Evolutionary conservation across 1,140 invertebrate species (phyloP).

Genomic region (Trinorchestia longiramus): DNA sequence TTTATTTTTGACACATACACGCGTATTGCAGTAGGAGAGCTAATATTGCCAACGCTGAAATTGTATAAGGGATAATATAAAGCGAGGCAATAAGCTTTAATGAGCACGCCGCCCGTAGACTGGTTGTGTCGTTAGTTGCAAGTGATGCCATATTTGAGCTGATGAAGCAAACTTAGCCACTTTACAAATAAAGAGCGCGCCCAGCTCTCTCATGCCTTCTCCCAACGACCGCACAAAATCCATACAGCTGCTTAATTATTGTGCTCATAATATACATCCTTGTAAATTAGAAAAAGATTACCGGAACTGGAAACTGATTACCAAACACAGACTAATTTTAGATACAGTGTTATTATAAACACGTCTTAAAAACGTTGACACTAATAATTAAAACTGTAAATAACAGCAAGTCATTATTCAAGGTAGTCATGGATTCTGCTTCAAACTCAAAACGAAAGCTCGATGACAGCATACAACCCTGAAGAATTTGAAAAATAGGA

Average conservation of each 20-base stretch:
- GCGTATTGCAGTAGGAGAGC: neutral
- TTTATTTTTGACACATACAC: neutral
- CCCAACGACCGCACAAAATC: neutral
- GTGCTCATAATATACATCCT: neutral
- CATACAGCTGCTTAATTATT: neutral
- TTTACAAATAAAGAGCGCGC: conserved; percentile 4
- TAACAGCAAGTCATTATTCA: neutral
- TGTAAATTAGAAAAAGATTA: neutral
- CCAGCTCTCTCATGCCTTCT: neutral
- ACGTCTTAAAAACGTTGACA: neutral
- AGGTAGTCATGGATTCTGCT: neutral
- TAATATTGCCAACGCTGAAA: neutral
- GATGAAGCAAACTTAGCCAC: conserved; percentile 28
- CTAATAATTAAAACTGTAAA: neutral
- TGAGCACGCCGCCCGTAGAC: conserved; percentile 2
- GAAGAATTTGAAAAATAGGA: neutral
- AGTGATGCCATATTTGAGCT: conserved; percentile 24
- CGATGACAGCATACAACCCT: neutral
- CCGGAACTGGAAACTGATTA: neutral
- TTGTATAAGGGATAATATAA: conserved; percentile 6
- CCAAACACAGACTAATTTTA: neutral
- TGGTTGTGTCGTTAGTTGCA: conserved; percentile 16
- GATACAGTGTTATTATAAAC: neutral
- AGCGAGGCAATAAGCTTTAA: conserved; percentile 18
- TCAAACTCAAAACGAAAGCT: neutral